Evolutionary conservation across 2,113 vertebrate species (phyloP), one percentile per base, ranked within the genome.

Genomic region (Benitochromis conjunctus): DNA sequence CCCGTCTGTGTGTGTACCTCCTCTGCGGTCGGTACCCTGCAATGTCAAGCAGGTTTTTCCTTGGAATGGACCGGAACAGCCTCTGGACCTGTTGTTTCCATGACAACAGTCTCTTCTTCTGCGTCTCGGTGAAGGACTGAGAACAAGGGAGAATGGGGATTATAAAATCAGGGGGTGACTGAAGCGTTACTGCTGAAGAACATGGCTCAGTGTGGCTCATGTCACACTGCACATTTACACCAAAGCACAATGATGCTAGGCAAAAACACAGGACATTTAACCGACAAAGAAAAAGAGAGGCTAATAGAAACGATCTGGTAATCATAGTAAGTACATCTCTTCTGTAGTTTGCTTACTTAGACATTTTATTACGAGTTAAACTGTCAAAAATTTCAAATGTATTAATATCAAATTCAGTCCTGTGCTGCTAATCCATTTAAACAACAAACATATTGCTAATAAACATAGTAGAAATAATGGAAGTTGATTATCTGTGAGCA

Each of bases 61-160:
- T 97, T 88, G 99, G 98, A 95, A 99, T 98, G 94, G 98, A 98
- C 95, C 99, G 96, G 94, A 99, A 99, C 92, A 99, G 98, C 95
- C 98, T 98, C 96, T 99, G 99, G 95, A 99, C 98, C 96, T 99
- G 99, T 95, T 99, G 99, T 97, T 99, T 99, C 99, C 98, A 99
- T 96, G 99, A 99, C 97, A 99, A 97, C 97, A 99, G 94, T 90
- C 99, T 97, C 97, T 99, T 99, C 96, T 99, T 99, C 97, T 99
- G 98, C 4, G 97, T 97, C 95, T 99, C 98, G 77, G 97, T 98
- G 95, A 99, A 99, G 80, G 98, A 97, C 99, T 99, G 96, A 48
- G 21, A 91, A 87, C 89, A 82, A 29, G 43, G 24, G n/a, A 78
- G 41, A 76, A 69, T 19, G 54, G 21, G 66, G 38, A 69, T 53